Evolutionary conservation across 2,888 invertebrate species (phyloP), one percentile per base, ranked within the genome.

Genomic region (Diabrotica balteata): DNA sequence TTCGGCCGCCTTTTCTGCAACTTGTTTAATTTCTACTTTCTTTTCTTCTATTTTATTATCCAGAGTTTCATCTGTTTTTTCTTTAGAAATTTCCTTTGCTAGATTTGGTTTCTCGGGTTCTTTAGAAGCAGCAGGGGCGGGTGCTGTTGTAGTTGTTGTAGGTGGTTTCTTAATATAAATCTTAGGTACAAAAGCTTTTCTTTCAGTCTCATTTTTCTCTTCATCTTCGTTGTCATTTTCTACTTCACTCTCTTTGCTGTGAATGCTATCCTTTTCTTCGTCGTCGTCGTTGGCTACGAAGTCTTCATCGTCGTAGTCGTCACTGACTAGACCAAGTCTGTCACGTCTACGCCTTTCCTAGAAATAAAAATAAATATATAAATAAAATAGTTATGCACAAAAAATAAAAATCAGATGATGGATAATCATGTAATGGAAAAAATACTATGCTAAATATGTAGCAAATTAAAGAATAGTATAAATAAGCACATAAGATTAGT

Each of bases 221-320:
- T 71, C 22, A 67, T 76, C 73, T 67, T 76, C 63, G 11, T 63
- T 44, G n/a, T 44, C 70, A 49, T 75, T 73, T 66, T 78, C 77
- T 9, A 77, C 77, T 9, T 72, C 70, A 10, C 75, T 76, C 4
- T 44, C 71, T 46, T 76, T 73, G 22, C 68, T 69, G 17, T n/a
- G n/a, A n/a, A n/a, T n/a, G n/a, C n/a, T n/a, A n/a, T 67, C 66
- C 60, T 71, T 69, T 44, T 68, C 73, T 63, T 74, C 59, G 46
- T 66, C 69, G 55, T 84, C 85, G 53, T 85, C 87, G 80, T 84
- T 87, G 68, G 83, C 86, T 63, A 83, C 84, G 80, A 86, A 86
- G 74, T 87, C 87, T 69, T 83, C 87, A 77, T 85, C 87, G 76
- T 84, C 86, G 71, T 87, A 86, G 46, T 71, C 63, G 83, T 84